Base-by-base conservation (phyloP, 92 coral and sea anemone species). In the Parazoanthus swiftii region DNA sequence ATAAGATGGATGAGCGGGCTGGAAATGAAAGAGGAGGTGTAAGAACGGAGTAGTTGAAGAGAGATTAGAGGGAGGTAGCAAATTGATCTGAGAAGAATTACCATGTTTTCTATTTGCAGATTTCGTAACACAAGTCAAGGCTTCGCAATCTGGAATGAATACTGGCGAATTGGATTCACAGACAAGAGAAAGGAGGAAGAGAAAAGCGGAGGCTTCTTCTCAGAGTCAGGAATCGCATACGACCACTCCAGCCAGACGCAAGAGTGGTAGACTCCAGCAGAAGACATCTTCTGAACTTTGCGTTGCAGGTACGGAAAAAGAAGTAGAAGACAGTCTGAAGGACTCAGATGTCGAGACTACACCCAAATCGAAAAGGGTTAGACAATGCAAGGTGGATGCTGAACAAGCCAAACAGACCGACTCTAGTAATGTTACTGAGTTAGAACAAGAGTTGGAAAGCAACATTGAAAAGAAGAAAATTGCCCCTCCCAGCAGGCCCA, bases 321-420 rank as follows among this genome's bases (percentile, higher is more conserved):
- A 86, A 21, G 80, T 50, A 1, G 71, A 90, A 59, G 86, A 44
- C 21, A 68, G 36, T 25, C 13, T n/a, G 4, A 50, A 67, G 25
- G 86, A 83, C 20, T 3, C 39, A 23, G 8, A 50, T 14, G n/a
- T 9, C 37, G 23, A 46, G 59, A 26, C 82, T 18, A 26, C 36
- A 26, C 20, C 66, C 82, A 51, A 6, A 25, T n/a, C 39, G 50
- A 50, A 63, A 66, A 76, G 81, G 91, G 88, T 36, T 35, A 65
- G 88, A 15, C 85, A 65, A 38, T 56, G 85, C 81, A 90, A 78
- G 85, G 88, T 66, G 76, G 18, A 43, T 29, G 85, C 80, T 48
- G 74, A 58, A 16, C 29, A 50, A 25, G 38, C 20, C 8, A 50
- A 44, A 25, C n/a, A 18, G 4, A 25, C 63, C 25, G 82, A 50